Evolutionary conservation across 2,888 invertebrate species (phyloP).

Genomic region (Myathropa florea): DNA sequence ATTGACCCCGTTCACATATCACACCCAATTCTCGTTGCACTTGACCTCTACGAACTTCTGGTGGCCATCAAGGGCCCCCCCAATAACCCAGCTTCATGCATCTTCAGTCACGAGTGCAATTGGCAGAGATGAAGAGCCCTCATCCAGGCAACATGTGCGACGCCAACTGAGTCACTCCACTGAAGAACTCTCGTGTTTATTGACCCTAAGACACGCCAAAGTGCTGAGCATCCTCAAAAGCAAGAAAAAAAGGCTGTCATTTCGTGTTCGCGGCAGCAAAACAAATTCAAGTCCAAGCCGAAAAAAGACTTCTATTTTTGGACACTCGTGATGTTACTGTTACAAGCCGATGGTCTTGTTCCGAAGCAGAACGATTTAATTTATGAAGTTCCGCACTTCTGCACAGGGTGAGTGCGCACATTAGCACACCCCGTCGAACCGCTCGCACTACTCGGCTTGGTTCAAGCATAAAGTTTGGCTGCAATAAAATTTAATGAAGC

Average conservation of each 20-base stretch:
- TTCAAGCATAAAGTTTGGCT: background rate
- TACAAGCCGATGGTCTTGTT: background rate
- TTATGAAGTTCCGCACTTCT: slow-evolving; percentile 1
- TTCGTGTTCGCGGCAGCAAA: background rate
- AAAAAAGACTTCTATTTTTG: background rate
- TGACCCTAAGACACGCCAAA: slow-evolving; percentile 36
- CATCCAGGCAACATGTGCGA: slow-evolving; percentile 4
- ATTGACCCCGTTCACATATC: background rate
- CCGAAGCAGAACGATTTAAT: background rate
- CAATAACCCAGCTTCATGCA: background rate
- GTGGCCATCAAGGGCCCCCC: background rate
- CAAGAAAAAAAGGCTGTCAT: background rate
- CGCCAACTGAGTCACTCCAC: slow-evolving; percentile 25
- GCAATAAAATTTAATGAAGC: slow-evolving; percentile 24
- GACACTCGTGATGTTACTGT: background rate
- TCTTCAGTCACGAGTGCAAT: background rate
- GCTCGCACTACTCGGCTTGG: background rate
- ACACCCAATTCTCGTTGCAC: background rate
- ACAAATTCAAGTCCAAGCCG: background rate
- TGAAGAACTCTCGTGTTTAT: slow-evolving; percentile 47
- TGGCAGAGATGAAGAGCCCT: slow-evolving; percentile 21
- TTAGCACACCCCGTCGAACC: background rate
- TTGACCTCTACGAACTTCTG: background rate
- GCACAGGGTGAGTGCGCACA: background rate
- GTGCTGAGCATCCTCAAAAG: background rate